Evolutionary conservation across 2,113 vertebrate genomes (phyloP).

Genomic region (Telmatochromis brichardi): DNA sequence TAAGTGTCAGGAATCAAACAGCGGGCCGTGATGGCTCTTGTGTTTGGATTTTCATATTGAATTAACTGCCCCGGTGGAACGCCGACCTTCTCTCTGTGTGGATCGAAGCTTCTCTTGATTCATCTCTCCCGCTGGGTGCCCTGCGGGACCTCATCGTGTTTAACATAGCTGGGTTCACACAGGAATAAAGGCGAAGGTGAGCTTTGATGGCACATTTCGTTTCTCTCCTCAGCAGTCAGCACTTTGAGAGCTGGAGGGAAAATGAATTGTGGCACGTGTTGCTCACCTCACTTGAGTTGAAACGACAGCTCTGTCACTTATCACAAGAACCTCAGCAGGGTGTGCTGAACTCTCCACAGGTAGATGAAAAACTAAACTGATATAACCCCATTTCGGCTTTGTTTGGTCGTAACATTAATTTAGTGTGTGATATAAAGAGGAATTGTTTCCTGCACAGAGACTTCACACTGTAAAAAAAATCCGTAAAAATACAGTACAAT

Average conservation of each 20-base stretch:
- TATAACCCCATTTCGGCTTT: neutral
- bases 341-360: neutral
- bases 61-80: constrained; percentile 8
- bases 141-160: neutral
- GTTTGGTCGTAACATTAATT: neutral
- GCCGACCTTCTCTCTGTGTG: neutral
- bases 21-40: neutral
- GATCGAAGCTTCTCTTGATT: constrained; percentile 25
- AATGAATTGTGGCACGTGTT: constrained; percentile 35
- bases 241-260: constrained; percentile 1
- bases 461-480: neutral
- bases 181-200: constrained; percentile 30
- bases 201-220: constrained; percentile 26
- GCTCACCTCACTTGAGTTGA: constrained; percentile 1
- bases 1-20: constrained; percentile 14
- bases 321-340: neutral
- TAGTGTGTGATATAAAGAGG: neutral
- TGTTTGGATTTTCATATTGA: constrained; percentile 23
- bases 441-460: neutral
- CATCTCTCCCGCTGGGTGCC: neutral
- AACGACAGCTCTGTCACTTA: constrained; percentile 36
- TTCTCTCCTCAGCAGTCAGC: neutral
- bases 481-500: too few species aligned
- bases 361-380: neutral
- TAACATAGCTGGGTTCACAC: constrained; percentile 9